Conservation (phyloP, 2,888 invertebrate genomes). For the Drosophila anomalata region DNA sequence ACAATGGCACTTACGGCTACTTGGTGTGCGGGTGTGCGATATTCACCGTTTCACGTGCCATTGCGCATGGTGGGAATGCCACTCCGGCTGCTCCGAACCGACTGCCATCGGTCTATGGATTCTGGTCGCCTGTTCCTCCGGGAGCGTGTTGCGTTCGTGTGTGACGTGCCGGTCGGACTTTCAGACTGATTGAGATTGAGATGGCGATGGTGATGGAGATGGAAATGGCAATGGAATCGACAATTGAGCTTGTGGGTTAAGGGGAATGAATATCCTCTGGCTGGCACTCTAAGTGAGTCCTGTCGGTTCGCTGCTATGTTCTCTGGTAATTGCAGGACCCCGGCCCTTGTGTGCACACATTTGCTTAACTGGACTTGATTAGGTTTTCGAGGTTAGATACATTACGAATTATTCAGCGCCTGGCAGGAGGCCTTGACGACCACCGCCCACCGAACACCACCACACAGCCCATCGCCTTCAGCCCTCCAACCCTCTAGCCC, state of each 20-base stretch:
- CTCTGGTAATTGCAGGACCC: conserved; percentile 41
- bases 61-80: conserved; percentile 67
- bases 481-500: too few relatives aligned
- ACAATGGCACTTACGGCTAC: conserved; percentile 48
- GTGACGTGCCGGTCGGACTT: conserved; percentile 79
- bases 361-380: conserved; percentile 80
- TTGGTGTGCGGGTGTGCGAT: neutral
- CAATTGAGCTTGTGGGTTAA: neutral
- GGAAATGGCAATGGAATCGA: neutral
- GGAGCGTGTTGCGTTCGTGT: conserved; percentile 82
- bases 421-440: conserved; percentile 32
- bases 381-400: conserved; percentile 81
- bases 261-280: conserved; percentile 3
- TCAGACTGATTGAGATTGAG: conserved; percentile 24
- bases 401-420: conserved; percentile 78
- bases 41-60: conserved; percentile 68
- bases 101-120: conserved; percentile 7
- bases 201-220: conserved; percentile 2
- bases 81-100: conserved; percentile 1
- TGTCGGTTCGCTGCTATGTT: conserved; percentile 19
- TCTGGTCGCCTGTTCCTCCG: conserved; percentile 78
- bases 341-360: conserved; percentile 50
- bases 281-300: conserved; percentile 30
- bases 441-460: neutral
- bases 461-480: neutral